Percentiles rank a stretch among this genome's conserved stretches.
Conservation (phyloP, 2,888 invertebrate genomes). For the Magallana nippona region DNA sequence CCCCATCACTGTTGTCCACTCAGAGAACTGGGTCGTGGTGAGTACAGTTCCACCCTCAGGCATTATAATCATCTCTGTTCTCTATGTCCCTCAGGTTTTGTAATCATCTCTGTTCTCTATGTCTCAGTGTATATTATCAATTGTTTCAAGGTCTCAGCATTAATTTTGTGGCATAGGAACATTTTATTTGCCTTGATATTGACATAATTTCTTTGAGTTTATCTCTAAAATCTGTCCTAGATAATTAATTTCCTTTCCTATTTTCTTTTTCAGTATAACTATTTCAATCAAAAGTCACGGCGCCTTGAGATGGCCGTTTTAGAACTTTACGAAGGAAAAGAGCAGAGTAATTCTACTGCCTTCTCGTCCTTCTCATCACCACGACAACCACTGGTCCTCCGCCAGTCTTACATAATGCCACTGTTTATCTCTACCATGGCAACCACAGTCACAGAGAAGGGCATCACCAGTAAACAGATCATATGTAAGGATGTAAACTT, state of each 20-base stretch:
- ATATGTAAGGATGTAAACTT: slow-evolving; percentile 83
- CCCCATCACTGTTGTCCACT: slow-evolving; percentile 93
- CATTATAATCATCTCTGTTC: too few species aligned
- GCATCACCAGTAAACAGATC: slow-evolving; percentile 92
- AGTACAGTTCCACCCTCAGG: slow-evolving; percentile 58
- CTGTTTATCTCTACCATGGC: slow-evolving; percentile 89
- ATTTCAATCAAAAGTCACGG: slow-evolving; percentile 95
- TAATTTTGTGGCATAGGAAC: too few species aligned
- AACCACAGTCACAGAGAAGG: slow-evolving; percentile 94
- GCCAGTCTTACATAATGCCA: slow-evolving; percentile 93
- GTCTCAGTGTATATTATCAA: too few species aligned
- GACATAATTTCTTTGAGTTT: neutral
- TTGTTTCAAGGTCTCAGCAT: too few species aligned
- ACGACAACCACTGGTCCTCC: slow-evolving; percentile 85
- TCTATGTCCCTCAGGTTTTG: too few species aligned
- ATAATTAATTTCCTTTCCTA: neutral
- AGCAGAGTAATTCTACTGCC: slow-evolving; percentile 88
- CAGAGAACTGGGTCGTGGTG: slow-evolving; percentile 96
- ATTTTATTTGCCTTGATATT: neutral
- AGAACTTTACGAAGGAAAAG: slow-evolving; percentile 96
- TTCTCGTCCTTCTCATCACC: slow-evolving; percentile 92
- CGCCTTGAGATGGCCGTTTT: slow-evolving; percentile 94
- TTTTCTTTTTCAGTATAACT: slow-evolving; percentile 85
- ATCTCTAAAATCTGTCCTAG: neutral
- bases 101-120: too few species aligned